Evolutionary conservation across 2,888 invertebrate species (phyloP).

Genomic region (Caenorhabditis virilis): DNA sequence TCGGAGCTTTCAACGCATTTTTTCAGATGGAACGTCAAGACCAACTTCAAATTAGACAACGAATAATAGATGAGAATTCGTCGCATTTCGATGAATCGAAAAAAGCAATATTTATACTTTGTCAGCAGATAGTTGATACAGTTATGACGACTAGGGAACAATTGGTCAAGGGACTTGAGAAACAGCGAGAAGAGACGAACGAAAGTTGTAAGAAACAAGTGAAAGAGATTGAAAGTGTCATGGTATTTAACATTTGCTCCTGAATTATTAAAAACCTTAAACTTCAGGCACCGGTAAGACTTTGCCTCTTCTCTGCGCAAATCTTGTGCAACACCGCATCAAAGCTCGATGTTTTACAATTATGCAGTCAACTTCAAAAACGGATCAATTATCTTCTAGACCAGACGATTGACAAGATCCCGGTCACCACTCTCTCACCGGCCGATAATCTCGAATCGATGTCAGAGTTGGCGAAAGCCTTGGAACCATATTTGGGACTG

Average conservation of each 20-base stretch:
- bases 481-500: conserved; percentile 48
- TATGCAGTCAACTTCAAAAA: conserved; percentile 50
- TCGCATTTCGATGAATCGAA: conserved; percentile 73
- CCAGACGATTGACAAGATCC: conserved; percentile 21
- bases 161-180: conserved; percentile 76
- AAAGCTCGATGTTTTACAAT: conserved; percentile 78
- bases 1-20: background rate
- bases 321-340: conserved; percentile 78
- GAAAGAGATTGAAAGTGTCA: conserved; percentile 33
- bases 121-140: conserved; percentile 77
- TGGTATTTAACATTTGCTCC: too few species aligned
- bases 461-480: conserved; percentile 39
- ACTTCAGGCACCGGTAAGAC: conserved; percentile 74
- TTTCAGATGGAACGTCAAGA: conserved; percentile 77
- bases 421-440: background rate
- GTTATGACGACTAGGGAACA: conserved; percentile 75
- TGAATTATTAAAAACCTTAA: too few species aligned
- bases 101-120: conserved; percentile 74
- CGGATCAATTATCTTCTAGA: conserved; percentile 51
- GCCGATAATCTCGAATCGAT: conserved; percentile 27
- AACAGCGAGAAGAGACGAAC: conserved; percentile 44
- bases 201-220: conserved; percentile 50
- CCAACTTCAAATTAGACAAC: conserved; percentile 76
- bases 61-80: conserved; percentile 77
- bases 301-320: conserved; percentile 78